phyloP scores from a whole-genome alignment of 2,113 vertebrate genomes.

The Aptenodytes patagonicus region DNA sequence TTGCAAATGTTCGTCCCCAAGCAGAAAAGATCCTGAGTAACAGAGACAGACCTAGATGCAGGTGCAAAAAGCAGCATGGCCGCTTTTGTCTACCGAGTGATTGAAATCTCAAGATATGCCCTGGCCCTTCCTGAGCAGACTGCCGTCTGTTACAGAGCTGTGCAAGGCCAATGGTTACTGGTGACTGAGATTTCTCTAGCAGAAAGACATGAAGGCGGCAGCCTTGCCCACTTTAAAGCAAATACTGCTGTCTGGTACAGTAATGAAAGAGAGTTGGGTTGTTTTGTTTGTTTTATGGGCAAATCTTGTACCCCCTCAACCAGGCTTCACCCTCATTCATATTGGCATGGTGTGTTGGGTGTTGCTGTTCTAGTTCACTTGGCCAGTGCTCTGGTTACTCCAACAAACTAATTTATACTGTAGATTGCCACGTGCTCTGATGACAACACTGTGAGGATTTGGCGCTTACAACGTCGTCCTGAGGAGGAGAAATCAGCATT shows the following conservation, averaged over 20 bases:
- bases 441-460: constrained; percentile 92
- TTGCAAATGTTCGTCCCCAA: not conserved
- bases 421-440: constrained; percentile 97
- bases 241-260: not conserved
- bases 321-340: not conserved
- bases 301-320: not conserved
- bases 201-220: not conserved
- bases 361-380: not conserved
- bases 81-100: not conserved
- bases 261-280: not conserved
- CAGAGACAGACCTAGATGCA: not conserved
- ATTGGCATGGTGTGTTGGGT: fast-evolving
- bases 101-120: constrained; percentile 1
- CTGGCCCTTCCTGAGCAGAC: constrained; percentile 7
- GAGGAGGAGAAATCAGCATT: constrained; percentile 62
- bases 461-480: constrained; percentile 79
- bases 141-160: not conserved
- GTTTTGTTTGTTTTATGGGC: not conserved
- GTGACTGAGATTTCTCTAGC: constrained; percentile 20
- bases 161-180: not conserved
- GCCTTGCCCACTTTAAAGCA: not conserved
- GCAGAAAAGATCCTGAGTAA: not conserved
- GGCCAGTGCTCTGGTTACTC: not conserved
- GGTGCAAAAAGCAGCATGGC: not conserved
- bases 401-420: not conserved